These are phyloP conservation scores for Etheostoma cragini DNA, from an alignment of 2,113 vertebrate species.

Conservation along the genomic window DNA sequence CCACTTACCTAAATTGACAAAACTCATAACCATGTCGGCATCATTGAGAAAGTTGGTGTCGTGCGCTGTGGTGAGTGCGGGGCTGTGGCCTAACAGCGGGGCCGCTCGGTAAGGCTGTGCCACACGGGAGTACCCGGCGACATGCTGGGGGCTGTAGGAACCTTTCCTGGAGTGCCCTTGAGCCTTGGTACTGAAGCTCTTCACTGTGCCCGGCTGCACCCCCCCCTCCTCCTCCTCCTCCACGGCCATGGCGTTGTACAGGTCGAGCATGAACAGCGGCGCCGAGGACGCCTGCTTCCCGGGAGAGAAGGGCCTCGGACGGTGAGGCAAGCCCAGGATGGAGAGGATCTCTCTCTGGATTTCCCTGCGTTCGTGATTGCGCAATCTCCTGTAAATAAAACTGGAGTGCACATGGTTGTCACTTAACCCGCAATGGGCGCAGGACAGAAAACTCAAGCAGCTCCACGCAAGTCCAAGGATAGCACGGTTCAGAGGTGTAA, in stretches of 20 bases:
- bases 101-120: constrained; percentile 85
- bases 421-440: constrained; percentile 89
- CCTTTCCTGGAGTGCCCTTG: constrained; percentile 87
- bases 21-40: constrained; percentile 99
- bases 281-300: constrained; percentile 97
- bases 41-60: constrained; percentile 98
- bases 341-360: constrained; percentile 99
- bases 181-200: constrained; percentile 85
- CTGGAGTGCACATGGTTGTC: constrained; percentile 99
- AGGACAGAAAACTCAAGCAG: constrained; percentile 89
- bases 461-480: constrained; percentile 91
- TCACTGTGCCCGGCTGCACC: constrained; percentile 83
- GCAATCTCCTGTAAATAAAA: constrained; percentile 98
- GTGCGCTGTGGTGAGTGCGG: constrained; percentile 90
- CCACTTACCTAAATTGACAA: constrained; percentile 97
- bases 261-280: constrained; percentile 99
- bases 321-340: constrained; percentile 97
- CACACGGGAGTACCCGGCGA: constrained; percentile 86
- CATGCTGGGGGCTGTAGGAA: constrained; percentile 87
- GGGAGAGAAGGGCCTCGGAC: constrained; percentile 96
- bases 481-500: constrained; percentile 83
- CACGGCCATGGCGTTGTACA: constrained; percentile 97
- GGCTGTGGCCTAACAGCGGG: constrained; percentile 77
- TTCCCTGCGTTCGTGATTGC: constrained; percentile 97
- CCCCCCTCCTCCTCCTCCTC: constrained; percentile 88